phyloP scores from a whole-genome alignment of 2,888 invertebrate species.

The Tromatobia lineatoria region DNA sequence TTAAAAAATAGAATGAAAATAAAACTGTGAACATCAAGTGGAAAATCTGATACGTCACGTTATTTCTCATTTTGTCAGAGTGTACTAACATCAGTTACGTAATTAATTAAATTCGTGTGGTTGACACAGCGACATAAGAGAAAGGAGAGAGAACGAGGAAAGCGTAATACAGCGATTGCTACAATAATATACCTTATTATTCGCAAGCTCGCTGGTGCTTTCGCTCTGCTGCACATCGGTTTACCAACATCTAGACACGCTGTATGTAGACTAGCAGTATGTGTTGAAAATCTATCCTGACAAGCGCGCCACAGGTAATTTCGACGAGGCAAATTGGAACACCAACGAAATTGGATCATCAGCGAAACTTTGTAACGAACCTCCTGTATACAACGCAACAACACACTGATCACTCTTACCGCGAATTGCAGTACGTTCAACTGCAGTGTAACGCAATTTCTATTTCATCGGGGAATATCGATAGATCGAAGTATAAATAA shows the following conservation, averaged over 20 bases:
- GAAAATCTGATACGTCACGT: not conserved
- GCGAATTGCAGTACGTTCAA: not conserved
- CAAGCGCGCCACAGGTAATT: slow-evolving; percentile 37
- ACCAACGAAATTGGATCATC: slow-evolving; percentile 36
- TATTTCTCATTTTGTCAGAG: not conserved
- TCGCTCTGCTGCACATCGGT: not conserved
- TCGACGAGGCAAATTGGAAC: slow-evolving; percentile 34
- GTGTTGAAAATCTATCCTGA: slow-evolving; percentile 17
- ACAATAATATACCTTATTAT: slow-evolving; percentile 16
- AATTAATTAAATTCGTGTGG: not conserved
- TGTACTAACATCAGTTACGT: not conserved
- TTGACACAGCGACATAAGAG: not conserved
- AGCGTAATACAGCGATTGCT: not conserved
- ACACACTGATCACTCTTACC: not conserved
- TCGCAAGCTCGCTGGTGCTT: not conserved
- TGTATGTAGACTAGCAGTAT: not conserved
- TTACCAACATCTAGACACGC: slow-evolving; percentile 14
- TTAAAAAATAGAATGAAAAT: not conserved
- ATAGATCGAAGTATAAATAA: not conserved
- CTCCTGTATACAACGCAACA: not conserved
- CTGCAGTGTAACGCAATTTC: not conserved
- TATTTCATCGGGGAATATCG: not conserved
- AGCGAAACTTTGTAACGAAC: slow-evolving; percentile 25
- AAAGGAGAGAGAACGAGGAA: not conserved
- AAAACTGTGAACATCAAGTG: not conserved